phyloP scores from a whole-genome alignment of 2,888 invertebrate species.

The Cephus nigrinus region DNA sequence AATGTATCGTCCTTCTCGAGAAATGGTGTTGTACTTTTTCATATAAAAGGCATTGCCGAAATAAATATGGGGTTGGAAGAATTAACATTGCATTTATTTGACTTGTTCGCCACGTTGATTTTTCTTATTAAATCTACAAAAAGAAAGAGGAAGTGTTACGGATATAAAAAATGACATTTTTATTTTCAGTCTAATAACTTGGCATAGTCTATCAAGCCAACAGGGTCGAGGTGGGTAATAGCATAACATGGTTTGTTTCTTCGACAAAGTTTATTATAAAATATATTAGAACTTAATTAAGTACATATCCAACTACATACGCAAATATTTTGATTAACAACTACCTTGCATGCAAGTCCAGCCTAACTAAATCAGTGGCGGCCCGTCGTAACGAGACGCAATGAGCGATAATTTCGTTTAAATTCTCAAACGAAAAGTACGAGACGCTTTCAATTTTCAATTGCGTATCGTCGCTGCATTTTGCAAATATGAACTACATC shows the following conservation, averaged over 20 bases:
- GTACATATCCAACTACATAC: slow-evolving; percentile 61
- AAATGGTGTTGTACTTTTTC: slow-evolving; percentile 64
- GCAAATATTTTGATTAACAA: slow-evolving; percentile 29
- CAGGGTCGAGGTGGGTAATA: not conserved
- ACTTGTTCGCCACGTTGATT: not conserved
- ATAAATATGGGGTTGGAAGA: slow-evolving; percentile 63
- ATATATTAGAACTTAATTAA: slow-evolving; percentile 63
- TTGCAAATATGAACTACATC: not conserved
- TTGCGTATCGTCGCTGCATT: not conserved
- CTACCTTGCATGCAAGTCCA: slow-evolving; percentile 28
- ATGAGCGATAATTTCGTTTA: not conserved
- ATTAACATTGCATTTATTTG: slow-evolving; percentile 3
- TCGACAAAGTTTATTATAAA: slow-evolving; percentile 61
- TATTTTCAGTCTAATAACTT: too few species aligned
- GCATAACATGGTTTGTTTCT: slow-evolving; percentile 16
- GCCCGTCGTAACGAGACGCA: not conserved
- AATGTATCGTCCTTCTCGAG: slow-evolving; percentile 54
- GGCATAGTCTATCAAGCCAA: not conserved
- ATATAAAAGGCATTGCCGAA: slow-evolving; percentile 63
- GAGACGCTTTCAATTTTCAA: not conserved
- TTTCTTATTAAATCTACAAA: not conserved
- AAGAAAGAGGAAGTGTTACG: not conserved
- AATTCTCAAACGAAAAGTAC: not conserved
- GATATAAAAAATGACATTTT: not conserved
- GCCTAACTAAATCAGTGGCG: not conserved